Conservation (phyloP, 2,888 invertebrate species). For the Crematogaster levior region DNA sequence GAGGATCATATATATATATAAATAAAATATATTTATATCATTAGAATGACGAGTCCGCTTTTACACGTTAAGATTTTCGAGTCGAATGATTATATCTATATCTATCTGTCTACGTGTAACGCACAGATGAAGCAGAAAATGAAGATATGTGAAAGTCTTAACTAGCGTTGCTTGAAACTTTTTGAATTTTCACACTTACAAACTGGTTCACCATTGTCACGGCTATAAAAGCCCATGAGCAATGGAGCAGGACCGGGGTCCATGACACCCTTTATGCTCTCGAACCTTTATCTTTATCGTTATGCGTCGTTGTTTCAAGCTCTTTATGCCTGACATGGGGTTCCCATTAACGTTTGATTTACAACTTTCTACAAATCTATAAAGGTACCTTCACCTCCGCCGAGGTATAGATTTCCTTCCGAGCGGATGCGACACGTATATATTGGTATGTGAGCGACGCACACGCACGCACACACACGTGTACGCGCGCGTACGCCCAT, state of each 20-base stretch:
- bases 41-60: background rate
- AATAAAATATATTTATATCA: background rate
- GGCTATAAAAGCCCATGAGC: constrained; percentile 69
- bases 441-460: constrained; percentile 16
- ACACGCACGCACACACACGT: background rate
- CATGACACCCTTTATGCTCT: constrained; percentile 72
- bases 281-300: constrained; percentile 84
- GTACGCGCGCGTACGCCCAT: background rate
- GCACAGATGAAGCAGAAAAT: background rate
- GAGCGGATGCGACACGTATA: constrained; percentile 13
- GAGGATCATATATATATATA: background rate
- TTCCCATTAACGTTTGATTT: constrained; percentile 85
- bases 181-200: constrained; percentile 67
- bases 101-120: too few species aligned
- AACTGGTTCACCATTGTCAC: constrained; percentile 72
- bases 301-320: constrained; percentile 84
- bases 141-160: background rate
- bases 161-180: constrained; percentile 31
- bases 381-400: constrained; percentile 79
- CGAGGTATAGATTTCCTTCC: constrained; percentile 72
- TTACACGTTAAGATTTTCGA: background rate
- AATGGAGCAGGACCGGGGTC: constrained; percentile 53
- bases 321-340: constrained; percentile 83
- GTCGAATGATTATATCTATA: background rate
- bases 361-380: constrained; percentile 85